Evolutionary conservation across 2,797 vertebrate genomes (phyloP), one percentile per base, ranked within the genome.

Genomic region (Coluber constrictor): DNA sequence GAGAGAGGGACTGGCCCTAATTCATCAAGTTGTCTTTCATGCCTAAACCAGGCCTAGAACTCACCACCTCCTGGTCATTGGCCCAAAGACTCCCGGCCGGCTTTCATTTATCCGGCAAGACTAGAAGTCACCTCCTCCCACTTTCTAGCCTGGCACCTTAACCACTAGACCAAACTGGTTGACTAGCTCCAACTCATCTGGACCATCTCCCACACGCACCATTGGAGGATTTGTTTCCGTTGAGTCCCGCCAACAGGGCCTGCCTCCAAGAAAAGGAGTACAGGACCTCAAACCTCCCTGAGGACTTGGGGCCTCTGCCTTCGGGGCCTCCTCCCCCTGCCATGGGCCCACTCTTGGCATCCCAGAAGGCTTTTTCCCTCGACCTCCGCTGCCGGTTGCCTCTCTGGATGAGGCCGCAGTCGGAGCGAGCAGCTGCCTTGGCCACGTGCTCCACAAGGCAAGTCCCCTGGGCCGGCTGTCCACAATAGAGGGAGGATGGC

Each of bases 401-500:
- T 25, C 37, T 43, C 2, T 29, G 29, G 5, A 2, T 0, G 5
- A 11, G 88, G 1, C 59, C 3, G 32, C 1, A 25, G 23, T 43
- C 12, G 4, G 23, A 51, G 57, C 6, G 7, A 11, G 27, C 91
- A 90, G 89, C 43, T 88, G 43, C 32, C 5, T 29, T 0, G 9
- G 37, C 10, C 88, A 56, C 32, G 4, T 56, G 89, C n/a, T 4
- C 66, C 54, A 37, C 54, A 32, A 20, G 56, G 51, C 2, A 5
- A 51, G 51, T 87, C 43, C 83, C n/a, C n/a, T 43, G 61, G 32
- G 89, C 47, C 89, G 12, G 57, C 5, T 0, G 18, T 9, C 47
- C 91, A 92, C 91, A 92, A 92, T 90, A 70, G 91, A 63, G 66
- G 51, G 90, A 11, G 59, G 51, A 25, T 47, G 89, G 32, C 56